Conservation (phyloP, 2,888 invertebrate genomes). For the Brenthis daphne region DNA sequence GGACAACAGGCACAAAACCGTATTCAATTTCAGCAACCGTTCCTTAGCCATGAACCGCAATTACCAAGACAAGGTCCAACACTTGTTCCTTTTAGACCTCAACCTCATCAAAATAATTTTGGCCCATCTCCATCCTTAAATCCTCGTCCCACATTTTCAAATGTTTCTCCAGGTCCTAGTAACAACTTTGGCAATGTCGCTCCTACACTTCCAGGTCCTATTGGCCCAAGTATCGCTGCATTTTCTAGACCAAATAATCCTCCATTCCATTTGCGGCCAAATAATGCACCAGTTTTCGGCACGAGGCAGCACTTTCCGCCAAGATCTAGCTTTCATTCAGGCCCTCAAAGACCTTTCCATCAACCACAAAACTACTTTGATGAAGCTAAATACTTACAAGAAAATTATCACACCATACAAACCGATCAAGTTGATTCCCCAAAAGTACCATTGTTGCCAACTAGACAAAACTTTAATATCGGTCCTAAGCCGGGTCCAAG, state of each 20-base stretch:
- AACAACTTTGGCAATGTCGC: constrained; percentile 55
- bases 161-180: constrained; percentile 57
- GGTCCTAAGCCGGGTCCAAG: constrained; percentile 61
- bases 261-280: constrained; percentile 64
- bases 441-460: constrained; percentile 68
- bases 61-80: constrained; percentile 72
- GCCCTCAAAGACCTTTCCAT: constrained; percentile 80
- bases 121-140: constrained; percentile 58
- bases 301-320: constrained; percentile 70
- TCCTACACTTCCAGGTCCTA: constrained; percentile 64
- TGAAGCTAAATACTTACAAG: constrained; percentile 78
- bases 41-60: constrained; percentile 69
- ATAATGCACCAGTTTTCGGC: constrained; percentile 56
- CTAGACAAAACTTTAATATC: constrained; percentile 62
- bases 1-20: constrained; percentile 69
- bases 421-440: constrained; percentile 73
- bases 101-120: constrained; percentile 64
- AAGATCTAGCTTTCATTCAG: constrained; percentile 71
- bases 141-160: constrained; percentile 58
- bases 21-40: constrained; percentile 74
- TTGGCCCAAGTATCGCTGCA: constrained; percentile 59
- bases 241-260: constrained; percentile 63
- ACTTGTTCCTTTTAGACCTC: constrained; percentile 65
- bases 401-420: constrained; percentile 79
- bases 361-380: constrained; percentile 70